Percentiles rank a stretch among this genome's conserved stretches.
Evolutionary conservation across 2,113 vertebrate species (phyloP).

Genomic region (Pygoscelis antarcticus): DNA sequence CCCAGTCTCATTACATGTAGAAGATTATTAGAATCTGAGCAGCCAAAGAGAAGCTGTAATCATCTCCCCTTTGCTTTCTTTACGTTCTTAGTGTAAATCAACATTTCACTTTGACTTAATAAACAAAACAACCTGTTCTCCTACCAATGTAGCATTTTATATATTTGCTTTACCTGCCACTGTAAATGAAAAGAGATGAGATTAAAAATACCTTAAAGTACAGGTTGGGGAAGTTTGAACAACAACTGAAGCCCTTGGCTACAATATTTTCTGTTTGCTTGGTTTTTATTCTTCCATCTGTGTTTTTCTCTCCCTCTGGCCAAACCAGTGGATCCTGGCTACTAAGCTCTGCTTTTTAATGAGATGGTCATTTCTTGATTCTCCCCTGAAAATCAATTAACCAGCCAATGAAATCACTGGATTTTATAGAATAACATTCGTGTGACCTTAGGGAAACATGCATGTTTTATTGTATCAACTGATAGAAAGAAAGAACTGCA

Average conservation of each 20-base stretch:
- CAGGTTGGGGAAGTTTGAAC: neutral
- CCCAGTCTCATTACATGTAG: conserved; percentile 66
- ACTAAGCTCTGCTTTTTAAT: neutral
- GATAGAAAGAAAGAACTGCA: neutral
- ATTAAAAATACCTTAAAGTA: conserved; percentile 10
- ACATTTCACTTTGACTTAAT: conserved; percentile 56
- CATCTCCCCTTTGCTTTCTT: conserved; percentile 3
- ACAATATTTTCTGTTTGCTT: neutral
- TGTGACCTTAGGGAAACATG: neutral
- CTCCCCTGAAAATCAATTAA: conserved; percentile 15
- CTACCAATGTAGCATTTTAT: conserved; percentile 1
- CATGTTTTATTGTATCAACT: neutral
- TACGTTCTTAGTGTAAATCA: conserved; percentile 65
- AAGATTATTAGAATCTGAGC: conserved; percentile 70
- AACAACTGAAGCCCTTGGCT: neutral
- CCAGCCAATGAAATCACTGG: neutral
- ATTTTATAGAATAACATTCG: neutral
- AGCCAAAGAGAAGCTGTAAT: conserved; percentile 29
- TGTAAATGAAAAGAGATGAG: conserved; percentile 16
- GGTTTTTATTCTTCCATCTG: neutral
- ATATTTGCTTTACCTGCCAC: conserved; percentile 2
- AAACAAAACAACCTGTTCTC: conserved; percentile 26
- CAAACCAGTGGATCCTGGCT: neutral
- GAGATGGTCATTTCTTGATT: neutral
- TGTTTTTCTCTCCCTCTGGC: neutral